Conservation (phyloP, 2,888 invertebrate species). For the Polyommatus icarus region DNA sequence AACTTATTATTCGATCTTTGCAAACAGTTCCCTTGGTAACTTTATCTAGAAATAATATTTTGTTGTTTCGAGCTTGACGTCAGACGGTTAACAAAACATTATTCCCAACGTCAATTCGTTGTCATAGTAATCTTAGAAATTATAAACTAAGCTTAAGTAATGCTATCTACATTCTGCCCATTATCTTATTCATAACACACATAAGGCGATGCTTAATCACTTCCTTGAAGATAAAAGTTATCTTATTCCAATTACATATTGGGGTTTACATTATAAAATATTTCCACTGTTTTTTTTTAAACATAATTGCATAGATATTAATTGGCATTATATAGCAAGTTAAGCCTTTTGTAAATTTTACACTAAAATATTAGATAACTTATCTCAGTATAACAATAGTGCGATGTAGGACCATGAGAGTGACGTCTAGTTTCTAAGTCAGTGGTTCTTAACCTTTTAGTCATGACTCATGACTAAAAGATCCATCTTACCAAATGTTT, state of each 20-base stretch:
- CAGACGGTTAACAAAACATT: neutral
- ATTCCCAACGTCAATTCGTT: neutral
- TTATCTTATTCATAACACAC: slow-evolving; percentile 13
- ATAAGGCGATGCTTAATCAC: slow-evolving; percentile 3
- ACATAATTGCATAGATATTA: neutral
- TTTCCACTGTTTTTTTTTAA: neutral
- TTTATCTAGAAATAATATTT: neutral
- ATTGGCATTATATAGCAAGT: too few relatives aligned
- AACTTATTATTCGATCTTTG: neutral
- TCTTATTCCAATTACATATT: neutral
- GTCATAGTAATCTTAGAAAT: slow-evolving; percentile 4
- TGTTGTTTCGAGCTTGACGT: neutral
- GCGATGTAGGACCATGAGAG: too few relatives aligned
- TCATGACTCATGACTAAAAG: too few relatives aligned
- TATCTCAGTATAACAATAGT: too few relatives aligned
- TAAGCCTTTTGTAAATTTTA: too few relatives aligned
- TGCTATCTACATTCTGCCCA: neutral
- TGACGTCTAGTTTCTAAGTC: too few relatives aligned
- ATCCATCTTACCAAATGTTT: too few relatives aligned
- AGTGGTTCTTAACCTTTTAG: too few relatives aligned
- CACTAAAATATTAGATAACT: neutral
- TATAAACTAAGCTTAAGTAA: neutral
- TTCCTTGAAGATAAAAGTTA: slow-evolving; percentile 10
- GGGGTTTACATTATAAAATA: neutral
- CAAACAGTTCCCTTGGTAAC: slow-evolving; percentile 5